Base-by-base conservation (phyloP, 2,888 invertebrate genomes). In the Crossocerus cetratus region DNA sequence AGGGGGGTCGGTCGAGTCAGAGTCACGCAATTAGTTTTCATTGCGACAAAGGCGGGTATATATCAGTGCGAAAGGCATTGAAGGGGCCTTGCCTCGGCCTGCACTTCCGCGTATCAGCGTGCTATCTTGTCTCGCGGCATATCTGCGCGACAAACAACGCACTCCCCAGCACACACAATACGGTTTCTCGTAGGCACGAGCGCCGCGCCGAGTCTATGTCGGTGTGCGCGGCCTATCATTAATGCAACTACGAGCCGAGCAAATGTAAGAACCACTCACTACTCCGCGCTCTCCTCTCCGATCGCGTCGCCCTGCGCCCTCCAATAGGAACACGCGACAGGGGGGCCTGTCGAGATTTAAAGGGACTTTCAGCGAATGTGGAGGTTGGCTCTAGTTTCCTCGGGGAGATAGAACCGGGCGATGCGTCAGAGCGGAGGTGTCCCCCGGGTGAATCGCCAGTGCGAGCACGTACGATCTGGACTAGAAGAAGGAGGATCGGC, bases 91-190 rank as follows among this genome's bases (percentile, higher is more conserved):
- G 87, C 84, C 78, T 78, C 73, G 78, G 77, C 60, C 69, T 83
- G 80, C 83, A 87, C 89, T 89, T 89, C 89, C 89, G 89, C 83
- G 84, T 88, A 86, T 86, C 84, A 84, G 80, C 62, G 82, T 72
- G 84, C 83, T 86, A 85, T 86, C 80, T 80, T 72, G 77, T 73
- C 82, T 70, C 72, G 66, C 64, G 66, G 44, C 70, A 23, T 80
- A 82, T 82, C 76, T 78, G 56, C 64, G 73, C 72, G 76, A 78
- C 82, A 80, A 82, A 76, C 76, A 67, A 72, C 69, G 69, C 72
- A 53, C 55, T 49, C 43, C 16, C 45, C 20, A 60, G 67, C 55
- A 61, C 61, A 60, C 75, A 75, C 66, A 32, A 32, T 32, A 32
- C 32, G 32, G 5, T 32, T 32, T 76, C 73, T 72, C 73, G 32